These are phyloP conservation scores for Wasmannia auropunctata DNA, from an alignment of 1,140 invertebrate genomes.

Conservation along the genomic window DNA sequence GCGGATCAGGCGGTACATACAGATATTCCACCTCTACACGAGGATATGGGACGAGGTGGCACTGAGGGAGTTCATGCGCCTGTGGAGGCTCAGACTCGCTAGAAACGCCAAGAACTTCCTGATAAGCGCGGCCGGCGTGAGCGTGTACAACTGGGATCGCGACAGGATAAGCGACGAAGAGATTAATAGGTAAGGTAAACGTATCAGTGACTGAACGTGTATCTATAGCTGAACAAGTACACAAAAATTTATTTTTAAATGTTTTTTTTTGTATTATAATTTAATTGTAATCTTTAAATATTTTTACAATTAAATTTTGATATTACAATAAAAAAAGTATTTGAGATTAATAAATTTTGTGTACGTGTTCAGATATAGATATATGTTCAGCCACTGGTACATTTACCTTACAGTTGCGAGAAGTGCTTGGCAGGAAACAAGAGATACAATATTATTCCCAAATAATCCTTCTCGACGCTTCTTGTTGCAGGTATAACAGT, in stretches of 20 bases:
- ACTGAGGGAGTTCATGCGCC: slow-evolving; percentile 85
- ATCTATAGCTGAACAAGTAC: too few relatives aligned
- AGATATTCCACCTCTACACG: slow-evolving; percentile 87
- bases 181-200: slow-evolving; percentile 84
- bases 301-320: too few relatives aligned
- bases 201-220: too few relatives aligned
- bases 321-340: too few relatives aligned
- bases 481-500: slow-evolving; percentile 80
- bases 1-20: slow-evolving; percentile 86
- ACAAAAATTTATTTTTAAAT: too few relatives aligned
- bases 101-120: slow-evolving; percentile 83
- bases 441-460: background rate
- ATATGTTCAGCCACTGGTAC: too few relatives aligned
- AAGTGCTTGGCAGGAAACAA: background rate
- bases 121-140: slow-evolving; percentile 81
- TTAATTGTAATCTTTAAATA: too few relatives aligned
- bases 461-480: background rate
- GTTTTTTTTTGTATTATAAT: too few relatives aligned
- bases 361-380: too few relatives aligned
- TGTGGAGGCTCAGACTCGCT: slow-evolving; percentile 82
- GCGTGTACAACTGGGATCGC: slow-evolving; percentile 86
- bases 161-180: slow-evolving; percentile 86
- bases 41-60: slow-evolving; percentile 88
- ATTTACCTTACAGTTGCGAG: too few relatives aligned
- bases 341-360: too few relatives aligned